These are phyloP conservation scores for Rutilus rutilus DNA, from an alignment of 2,113 vertebrate genomes.

Conservation along the genomic window DNA sequence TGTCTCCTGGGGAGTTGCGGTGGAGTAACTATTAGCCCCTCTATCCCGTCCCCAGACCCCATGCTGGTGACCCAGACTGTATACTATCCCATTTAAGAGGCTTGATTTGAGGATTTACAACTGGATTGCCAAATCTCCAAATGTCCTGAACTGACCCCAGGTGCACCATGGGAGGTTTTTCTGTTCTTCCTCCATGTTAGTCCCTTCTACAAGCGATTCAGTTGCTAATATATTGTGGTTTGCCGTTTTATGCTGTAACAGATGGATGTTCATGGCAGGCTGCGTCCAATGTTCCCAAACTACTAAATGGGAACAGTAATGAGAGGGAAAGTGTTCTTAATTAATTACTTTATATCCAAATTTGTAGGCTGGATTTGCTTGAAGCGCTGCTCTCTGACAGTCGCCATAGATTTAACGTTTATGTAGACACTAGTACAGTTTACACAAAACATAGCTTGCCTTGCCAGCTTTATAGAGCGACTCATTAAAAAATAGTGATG, in stretches of 20 bases:
- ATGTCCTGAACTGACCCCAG: not conserved
- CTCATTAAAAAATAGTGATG: not conserved
- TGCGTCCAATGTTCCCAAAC: conserved; percentile 21
- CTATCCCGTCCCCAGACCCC: not conserved
- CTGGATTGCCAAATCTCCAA: not conserved
- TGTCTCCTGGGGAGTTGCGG: conserved; percentile 14
- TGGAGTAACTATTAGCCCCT: conserved; percentile 29
- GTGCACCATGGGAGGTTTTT: conserved; percentile 9
- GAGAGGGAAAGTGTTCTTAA: conserved; percentile 4
- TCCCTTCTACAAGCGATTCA: conserved; percentile 1
- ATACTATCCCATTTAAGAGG: not conserved
- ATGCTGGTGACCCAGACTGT: not conserved
- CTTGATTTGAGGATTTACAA: conserved; percentile 17
- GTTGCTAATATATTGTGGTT: not conserved
- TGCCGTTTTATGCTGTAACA: not conserved
- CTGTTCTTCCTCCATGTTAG: not conserved
- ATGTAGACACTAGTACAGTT: not conserved
- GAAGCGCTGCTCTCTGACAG: not conserved
- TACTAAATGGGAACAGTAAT: conserved; percentile 22
- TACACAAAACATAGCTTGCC: not conserved
- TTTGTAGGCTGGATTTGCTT: not conserved
- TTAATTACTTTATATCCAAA: conserved; percentile 5
- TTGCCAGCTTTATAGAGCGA: not conserved
- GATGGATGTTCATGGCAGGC: conserved; percentile 30
- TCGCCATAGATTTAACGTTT: not conserved